These are phyloP conservation scores for Mizuhopecten yessoensis DNA, from an alignment of 1,140 invertebrate species.

Conservation along the genomic window DNA sequence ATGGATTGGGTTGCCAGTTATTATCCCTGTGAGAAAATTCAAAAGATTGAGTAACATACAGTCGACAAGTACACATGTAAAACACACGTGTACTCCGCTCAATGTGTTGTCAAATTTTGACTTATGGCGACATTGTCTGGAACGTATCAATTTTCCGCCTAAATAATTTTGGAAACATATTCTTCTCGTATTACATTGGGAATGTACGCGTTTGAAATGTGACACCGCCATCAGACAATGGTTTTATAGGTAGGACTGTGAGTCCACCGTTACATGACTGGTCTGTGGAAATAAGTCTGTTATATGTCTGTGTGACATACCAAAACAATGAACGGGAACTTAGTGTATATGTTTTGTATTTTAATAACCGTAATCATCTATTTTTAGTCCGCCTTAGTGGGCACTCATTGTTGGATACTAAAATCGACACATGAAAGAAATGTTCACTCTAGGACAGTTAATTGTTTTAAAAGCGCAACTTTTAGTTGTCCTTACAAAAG, in stretches of 20 bases:
- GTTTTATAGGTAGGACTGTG: not conserved
- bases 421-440: no score
- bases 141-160: constrained; percentile 16
- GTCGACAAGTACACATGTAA: not conserved
- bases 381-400: no score
- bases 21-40: no score
- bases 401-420: no score
- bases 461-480: no score
- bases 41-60: no score
- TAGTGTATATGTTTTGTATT: not conserved
- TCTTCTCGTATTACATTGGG: not conserved
- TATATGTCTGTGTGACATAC: not conserved
- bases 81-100: not conserved
- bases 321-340: not conserved
- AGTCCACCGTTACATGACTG: not conserved
- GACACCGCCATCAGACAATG: not conserved
- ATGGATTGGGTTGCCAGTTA: no score
- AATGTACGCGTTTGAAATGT: not conserved
- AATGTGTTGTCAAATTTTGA: not conserved
- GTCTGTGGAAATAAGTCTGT: not conserved
- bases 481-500: no score
- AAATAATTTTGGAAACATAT: not conserved
- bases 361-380: not conserved
- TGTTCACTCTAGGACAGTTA: no score
- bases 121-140: not conserved